phyloP scores from a whole-genome alignment of 2,113 vertebrate species.

The Tor tambroides region DNA sequence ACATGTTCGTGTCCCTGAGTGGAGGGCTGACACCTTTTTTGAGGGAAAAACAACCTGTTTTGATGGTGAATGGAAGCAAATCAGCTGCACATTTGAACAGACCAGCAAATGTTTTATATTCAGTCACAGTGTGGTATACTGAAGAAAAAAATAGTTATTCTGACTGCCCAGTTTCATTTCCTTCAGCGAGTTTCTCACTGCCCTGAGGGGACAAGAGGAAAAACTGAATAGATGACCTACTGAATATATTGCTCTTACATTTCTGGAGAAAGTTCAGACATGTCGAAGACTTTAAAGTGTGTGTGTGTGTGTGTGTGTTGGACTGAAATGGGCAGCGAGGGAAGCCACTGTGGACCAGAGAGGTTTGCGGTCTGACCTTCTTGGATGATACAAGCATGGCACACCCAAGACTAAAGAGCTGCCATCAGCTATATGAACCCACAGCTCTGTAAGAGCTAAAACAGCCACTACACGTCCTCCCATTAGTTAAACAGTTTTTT shows the following conservation, averaged over 20 bases:
- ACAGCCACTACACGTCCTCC: background rate
- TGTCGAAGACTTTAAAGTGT: background rate
- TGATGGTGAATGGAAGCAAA: background rate
- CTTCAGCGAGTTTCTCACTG: background rate
- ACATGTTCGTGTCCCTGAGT: background rate
- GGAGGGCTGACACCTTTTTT: background rate
- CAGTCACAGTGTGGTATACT: background rate
- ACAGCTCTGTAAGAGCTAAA: background rate
- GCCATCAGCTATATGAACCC: background rate
- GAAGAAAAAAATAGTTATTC: background rate
- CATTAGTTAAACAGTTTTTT: background rate
- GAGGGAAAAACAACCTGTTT: conserved; percentile 6
- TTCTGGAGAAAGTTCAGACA: background rate
- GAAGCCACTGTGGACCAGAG: background rate
- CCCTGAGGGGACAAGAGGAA: background rate
- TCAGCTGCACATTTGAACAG: background rate
- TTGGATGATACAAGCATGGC: background rate
- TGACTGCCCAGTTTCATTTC: background rate
- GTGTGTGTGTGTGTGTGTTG: background rate
- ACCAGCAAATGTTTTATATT: background rate
- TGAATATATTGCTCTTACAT: conserved; percentile 1
- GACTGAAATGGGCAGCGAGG: background rate
- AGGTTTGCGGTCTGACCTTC: background rate
- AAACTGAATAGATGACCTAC: background rate
- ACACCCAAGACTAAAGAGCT: conserved; percentile 9